phyloP scores from a whole-genome alignment of 2,113 vertebrate species.

The Ceyx melanurus region DNA sequence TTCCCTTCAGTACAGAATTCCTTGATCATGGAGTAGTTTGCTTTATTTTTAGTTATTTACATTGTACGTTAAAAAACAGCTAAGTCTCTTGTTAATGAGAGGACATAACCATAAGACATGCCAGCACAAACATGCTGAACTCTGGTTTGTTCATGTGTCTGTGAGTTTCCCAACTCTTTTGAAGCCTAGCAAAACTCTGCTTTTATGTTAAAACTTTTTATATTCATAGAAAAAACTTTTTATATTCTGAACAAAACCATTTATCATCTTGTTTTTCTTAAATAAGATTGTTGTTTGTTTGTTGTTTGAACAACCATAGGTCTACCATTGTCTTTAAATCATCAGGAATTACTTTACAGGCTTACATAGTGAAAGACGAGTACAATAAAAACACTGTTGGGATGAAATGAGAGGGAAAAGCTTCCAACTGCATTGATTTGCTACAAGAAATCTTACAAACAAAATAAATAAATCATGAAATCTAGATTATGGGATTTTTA shows the following conservation, averaged over 20 bases:
- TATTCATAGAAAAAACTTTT: neutral
- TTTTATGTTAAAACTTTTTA: neutral
- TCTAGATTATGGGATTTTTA: neutral
- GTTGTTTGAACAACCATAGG: neutral
- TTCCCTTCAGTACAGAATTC: neutral
- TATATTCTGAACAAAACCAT: neutral
- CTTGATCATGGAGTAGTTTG: neutral
- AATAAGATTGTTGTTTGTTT: neutral
- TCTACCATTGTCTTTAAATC: constrained; percentile 17
- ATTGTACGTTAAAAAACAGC: neutral
- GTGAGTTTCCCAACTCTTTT: neutral
- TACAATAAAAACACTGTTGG: neutral
- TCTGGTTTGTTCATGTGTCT: neutral
- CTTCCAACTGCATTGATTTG: neutral
- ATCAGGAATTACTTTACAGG: neutral
- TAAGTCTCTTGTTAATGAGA: neutral
- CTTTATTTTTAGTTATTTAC: neutral
- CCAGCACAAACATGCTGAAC: neutral
- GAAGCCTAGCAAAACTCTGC: neutral
- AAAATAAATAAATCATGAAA: constrained; percentile 40
- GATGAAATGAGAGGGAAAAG: constrained; percentile 13
- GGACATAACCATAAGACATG: neutral
- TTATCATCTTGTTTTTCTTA: neutral
- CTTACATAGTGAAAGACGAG: neutral
- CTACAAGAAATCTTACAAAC: constrained; percentile 14